Evolutionary conservation across 2,113 vertebrate genomes (phyloP).

Genomic region (Diadophis punctatus): DNA sequence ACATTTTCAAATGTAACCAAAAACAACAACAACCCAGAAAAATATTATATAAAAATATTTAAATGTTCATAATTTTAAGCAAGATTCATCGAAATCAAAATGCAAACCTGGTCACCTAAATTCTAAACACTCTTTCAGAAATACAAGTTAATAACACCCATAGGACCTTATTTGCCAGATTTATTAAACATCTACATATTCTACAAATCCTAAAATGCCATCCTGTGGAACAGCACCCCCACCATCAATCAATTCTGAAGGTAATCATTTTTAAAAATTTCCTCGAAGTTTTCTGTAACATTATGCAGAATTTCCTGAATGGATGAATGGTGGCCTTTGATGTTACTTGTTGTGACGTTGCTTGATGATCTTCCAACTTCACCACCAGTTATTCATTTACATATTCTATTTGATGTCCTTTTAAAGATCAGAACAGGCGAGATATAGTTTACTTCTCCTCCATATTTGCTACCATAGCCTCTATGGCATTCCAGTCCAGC

Average conservation of each 20-base stretch:
- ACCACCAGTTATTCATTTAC: neutral
- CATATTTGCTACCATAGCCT: conserved; percentile 78
- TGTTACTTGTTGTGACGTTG: neutral
- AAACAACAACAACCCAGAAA: neutral
- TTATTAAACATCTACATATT: neutral
- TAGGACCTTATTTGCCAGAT: neutral
- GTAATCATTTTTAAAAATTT: neutral
- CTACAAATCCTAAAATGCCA: neutral
- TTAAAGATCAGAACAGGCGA: neutral
- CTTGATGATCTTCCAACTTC: neutral
- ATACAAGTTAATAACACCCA: neutral
- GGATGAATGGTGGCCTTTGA: neutral
- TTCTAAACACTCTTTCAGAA: neutral
- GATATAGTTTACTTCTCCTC: conserved; percentile 50
- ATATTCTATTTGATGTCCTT: neutral
- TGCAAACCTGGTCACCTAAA: neutral
- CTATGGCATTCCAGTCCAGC: conserved; percentile 87
- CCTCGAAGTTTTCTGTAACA: neutral
- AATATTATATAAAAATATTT: neutral
- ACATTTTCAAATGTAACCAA: neutral
- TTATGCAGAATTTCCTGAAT: neutral
- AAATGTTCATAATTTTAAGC: neutral
- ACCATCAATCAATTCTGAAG: neutral
- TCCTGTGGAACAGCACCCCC: neutral
- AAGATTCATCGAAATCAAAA: neutral